Evolutionary conservation across 2,113 vertebrate genomes (phyloP), one percentile per base, ranked within the genome.

Genomic region (Lepidothrix coronata): DNA sequence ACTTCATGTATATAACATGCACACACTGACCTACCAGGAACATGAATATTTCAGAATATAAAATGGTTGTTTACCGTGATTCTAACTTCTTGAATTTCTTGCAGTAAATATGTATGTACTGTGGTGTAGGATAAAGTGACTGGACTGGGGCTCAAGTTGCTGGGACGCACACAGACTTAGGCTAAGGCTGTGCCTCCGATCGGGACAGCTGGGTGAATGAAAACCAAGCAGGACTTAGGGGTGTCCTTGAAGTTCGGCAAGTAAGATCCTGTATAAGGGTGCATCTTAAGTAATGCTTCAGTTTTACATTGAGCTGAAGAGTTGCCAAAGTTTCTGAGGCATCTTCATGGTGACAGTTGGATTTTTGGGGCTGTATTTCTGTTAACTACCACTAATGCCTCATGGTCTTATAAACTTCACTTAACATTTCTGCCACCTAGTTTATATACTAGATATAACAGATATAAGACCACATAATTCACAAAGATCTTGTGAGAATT

Each of bases 1-100:
- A 62, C 1, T 3, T 66, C 8, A 4, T 16, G 24, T 71, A 4
- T 49, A 2, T 73, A 77, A 39, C 0, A 0, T 58, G 54, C 4
- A 9, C 30, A 76, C 4, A 4, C 9, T 44, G 67, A 46, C 35
- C 58, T 77, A 22, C 14, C 10, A 39, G 31, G 76, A 75, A 31
- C 2, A 1, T 35, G 63, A 66, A 4, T 49, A 61, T 78, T 78
- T 74, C 27, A 71, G 28, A 63, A 68, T 68, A 72, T 27, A n/a
- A 88, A 86, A 39, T 3, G 1, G 25, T 57, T 65, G 17, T 37
- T 80, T 88, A 39, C 13, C 2, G 2, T 44, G 31, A 18, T 77
- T 75, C 11, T 14, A 18, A 51, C 51, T 78, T 51, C 22, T 78
- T 57, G 21, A 14, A 19, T 88, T 65, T 87, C 57, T 62, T 91